These are phyloP conservation scores for Taenioides sp. DNA, from an alignment of 2,797 vertebrate species.

Conservation along the genomic window DNA sequence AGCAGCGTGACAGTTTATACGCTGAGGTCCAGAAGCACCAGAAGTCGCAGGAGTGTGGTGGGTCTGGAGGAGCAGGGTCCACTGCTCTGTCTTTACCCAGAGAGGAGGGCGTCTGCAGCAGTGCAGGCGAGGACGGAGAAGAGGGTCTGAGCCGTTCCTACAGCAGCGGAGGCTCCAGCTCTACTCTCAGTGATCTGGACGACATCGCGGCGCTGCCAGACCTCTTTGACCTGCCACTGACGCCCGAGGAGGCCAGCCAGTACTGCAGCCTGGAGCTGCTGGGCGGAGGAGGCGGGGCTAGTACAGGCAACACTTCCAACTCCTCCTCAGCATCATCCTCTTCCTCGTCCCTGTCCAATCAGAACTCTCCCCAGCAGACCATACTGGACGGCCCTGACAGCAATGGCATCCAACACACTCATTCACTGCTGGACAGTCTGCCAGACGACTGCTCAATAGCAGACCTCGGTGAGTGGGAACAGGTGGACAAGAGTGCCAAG, in stretches of 20 bases:
- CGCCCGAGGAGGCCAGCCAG: constrained; percentile 83
- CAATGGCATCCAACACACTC: constrained; percentile 75
- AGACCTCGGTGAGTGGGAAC: constrained; percentile 81
- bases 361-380: constrained; percentile 85
- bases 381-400: constrained; percentile 75
- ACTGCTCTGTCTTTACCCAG: constrained; percentile 57
- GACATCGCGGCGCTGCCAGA: constrained; percentile 87
- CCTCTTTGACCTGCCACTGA: constrained; percentile 89
- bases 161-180: constrained; percentile 84
- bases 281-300: constrained; percentile 63
- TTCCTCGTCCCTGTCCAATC: constrained; percentile 78
- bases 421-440: constrained; percentile 72
- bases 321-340: constrained; percentile 71
- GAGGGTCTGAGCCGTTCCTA: constrained; percentile 78
- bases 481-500: background rate
- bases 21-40: constrained; percentile 93
- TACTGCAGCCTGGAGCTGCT: constrained; percentile 88
- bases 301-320: constrained; percentile 72
- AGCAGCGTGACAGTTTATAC: constrained; percentile 91
- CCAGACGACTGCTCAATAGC: constrained; percentile 79
- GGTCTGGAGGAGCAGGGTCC: constrained; percentile 36
- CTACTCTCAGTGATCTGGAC: constrained; percentile 86
- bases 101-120: constrained; percentile 61
- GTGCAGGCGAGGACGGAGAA: constrained; percentile 58
- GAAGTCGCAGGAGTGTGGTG: constrained; percentile 82